Evolutionary conservation across 2,888 invertebrate genomes (phyloP), one percentile per base, ranked within the genome.

Genomic region (Orthosia gothica): DNA sequence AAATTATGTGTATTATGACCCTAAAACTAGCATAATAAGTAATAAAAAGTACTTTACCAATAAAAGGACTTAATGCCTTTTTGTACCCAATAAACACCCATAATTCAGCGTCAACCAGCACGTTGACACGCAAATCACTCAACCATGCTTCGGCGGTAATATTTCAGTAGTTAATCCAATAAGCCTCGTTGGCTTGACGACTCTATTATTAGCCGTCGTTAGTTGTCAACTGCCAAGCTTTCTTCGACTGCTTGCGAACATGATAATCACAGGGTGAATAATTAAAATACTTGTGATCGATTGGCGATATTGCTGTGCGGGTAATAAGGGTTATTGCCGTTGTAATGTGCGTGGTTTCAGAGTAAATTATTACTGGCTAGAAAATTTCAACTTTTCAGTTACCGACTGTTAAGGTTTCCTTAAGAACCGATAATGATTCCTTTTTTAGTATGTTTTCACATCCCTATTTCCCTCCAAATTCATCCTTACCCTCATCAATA

Each of bases 151-250:
- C 26, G 54, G 7, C 40, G 13, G 61, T 84, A 84, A 68, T 66
- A 74, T 70, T 80, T 69, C 55, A 58, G 15, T 63, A 52, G 58
- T 47, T 79, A 81, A 75, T 81, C 40, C 40, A 62, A 67, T 82
- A 54, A 74, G 40, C 62, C 52, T 49, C 11, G 61, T 59, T 54
- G 45, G 61, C 49, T 64, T 68, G 82, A 82, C 72, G 45, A 62
- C 68, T 82, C 69, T 70, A 70, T 75, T 54, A 78, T 80, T 85
- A 80, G 23, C 72, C 62, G 68, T 83, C 72, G 67, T 80, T 80
- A 76, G 65, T 62, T 75, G 70, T 77, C 77, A 81, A 70, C 20
- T 70, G 59, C 40, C 66, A 47, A 61, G 70, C 58, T 70, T 74
- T 67, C 76, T 61, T 55, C 58, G 49, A 70, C 62, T 76, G 70